Evolutionary conservation across 2,797 vertebrate species (phyloP).

Genomic region (Galaxias olidus): DNA sequence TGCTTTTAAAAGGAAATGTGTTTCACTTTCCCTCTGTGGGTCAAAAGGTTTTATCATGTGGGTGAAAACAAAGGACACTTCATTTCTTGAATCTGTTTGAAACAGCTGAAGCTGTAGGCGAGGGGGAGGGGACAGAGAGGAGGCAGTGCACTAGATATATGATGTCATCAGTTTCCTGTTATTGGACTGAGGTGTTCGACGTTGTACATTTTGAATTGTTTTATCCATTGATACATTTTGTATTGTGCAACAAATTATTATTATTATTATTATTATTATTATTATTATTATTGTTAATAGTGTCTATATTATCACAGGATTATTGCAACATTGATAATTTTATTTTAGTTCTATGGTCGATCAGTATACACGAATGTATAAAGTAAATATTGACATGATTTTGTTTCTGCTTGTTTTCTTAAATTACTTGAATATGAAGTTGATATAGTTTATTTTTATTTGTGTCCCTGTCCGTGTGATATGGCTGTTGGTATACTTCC

Average conservation of each 20-base stretch:
- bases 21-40: conserved; percentile 61
- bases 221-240: conserved; percentile 61
- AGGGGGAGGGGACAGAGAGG: conserved; percentile 29
- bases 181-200: conserved; percentile 45
- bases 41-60: conserved; percentile 45
- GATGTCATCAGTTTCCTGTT: conserved; percentile 35
- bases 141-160: conserved; percentile 54
- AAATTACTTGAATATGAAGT: conserved; percentile 70
- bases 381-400: conserved; percentile 34
- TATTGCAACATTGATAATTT: conserved; percentile 44
- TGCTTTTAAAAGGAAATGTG: conserved; percentile 31
- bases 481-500: conserved; percentile 47
- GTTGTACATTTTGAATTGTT: conserved; percentile 54
- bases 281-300: conserved; percentile 34
- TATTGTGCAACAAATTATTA: conserved; percentile 46
- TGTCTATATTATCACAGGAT: conserved; percentile 19
- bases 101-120: conserved; percentile 66
- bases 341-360: conserved; percentile 38
- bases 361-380: conserved; percentile 33
- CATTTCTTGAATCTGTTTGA: conserved; percentile 78
- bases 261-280: conserved; percentile 35
- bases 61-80: conserved; percentile 54
- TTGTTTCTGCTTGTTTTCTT: conserved; percentile 58
- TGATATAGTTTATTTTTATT: conserved; percentile 40
- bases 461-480: conserved; percentile 37